Conservation (phyloP, 2,888 invertebrate species). For the Cantharis lateralis region DNA sequence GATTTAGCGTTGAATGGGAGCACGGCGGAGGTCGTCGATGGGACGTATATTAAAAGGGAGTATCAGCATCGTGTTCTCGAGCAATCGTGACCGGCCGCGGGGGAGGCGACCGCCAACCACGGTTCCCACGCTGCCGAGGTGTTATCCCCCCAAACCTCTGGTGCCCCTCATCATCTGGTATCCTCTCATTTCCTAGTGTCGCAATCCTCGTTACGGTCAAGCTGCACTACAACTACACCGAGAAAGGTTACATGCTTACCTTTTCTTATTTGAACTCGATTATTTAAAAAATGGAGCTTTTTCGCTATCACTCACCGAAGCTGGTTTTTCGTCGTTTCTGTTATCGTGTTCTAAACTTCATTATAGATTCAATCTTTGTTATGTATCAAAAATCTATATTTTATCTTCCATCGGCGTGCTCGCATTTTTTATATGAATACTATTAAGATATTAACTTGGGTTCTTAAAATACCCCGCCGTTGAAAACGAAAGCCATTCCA, state of each 20-base stretch:
- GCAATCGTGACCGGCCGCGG: conserved; percentile 56
- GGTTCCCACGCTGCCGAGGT: conserved; percentile 53
- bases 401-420: conserved; percentile 5
- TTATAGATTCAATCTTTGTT: conserved; percentile 3
- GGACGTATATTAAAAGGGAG: conserved; percentile 51
- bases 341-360: not conserved
- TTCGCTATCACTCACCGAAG: conserved; percentile 3
- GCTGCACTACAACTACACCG: conserved; percentile 38
- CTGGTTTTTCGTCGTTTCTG: conserved; percentile 6
- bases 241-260: conserved; percentile 41
- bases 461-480: conserved; percentile 8
- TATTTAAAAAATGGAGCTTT: conserved; percentile 30
- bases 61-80: conserved; percentile 53
- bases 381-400: conserved; percentile 1
- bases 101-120: conserved; percentile 50
- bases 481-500: conserved; percentile 14
- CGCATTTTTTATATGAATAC: conserved; percentile 6
- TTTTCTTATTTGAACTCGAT: conserved; percentile 35
- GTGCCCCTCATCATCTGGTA: conserved; percentile 32
- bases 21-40: conserved; percentile 44
- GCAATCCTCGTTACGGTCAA: conserved; percentile 39
- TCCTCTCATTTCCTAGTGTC: conserved; percentile 49
- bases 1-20: conserved; percentile 41
- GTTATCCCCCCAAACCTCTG: conserved; percentile 38
- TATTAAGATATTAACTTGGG: conserved; percentile 14